Conservation (phyloP, 1,140 invertebrate genomes). For the Drosophila mayri region DNA sequence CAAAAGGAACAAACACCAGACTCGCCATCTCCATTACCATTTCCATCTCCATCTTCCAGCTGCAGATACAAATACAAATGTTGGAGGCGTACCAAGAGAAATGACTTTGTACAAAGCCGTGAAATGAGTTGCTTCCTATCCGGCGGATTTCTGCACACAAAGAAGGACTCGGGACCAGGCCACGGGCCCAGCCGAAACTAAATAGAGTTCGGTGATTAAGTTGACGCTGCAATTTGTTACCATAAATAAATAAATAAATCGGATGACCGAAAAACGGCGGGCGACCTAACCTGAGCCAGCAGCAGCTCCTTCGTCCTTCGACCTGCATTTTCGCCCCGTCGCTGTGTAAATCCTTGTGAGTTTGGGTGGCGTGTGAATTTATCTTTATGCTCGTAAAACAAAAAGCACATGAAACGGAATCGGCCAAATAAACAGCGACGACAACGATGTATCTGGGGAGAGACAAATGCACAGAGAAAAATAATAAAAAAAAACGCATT, state of each 20-base stretch:
- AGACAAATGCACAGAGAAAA: neutral
- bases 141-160: conserved; percentile 29
- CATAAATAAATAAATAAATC: conserved; percentile 82
- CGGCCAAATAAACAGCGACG: conserved; percentile 73
- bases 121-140: conserved; percentile 54
- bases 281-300: conserved; percentile 14
- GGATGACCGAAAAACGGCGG: conserved; percentile 61
- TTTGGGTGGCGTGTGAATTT: conserved; percentile 72
- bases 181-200: conserved; percentile 45
- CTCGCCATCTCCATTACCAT: neutral
- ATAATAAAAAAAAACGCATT: neutral
- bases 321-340: conserved; percentile 1
- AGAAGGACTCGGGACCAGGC: neutral
- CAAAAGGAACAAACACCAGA: conserved; percentile 4
- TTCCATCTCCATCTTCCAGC: neutral
- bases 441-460: conserved; percentile 25
- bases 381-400: conserved; percentile 81
- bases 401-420: conserved; percentile 71
- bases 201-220: conserved; percentile 78
- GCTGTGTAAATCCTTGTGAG: conserved; percentile 30
- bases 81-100: conserved; percentile 42
- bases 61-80: conserved; percentile 32
- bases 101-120: conserved; percentile 55
- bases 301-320: neutral
- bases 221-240: conserved; percentile 82